Conservation (phyloP, 2,113 vertebrate species). For the Tringa solitaria region DNA sequence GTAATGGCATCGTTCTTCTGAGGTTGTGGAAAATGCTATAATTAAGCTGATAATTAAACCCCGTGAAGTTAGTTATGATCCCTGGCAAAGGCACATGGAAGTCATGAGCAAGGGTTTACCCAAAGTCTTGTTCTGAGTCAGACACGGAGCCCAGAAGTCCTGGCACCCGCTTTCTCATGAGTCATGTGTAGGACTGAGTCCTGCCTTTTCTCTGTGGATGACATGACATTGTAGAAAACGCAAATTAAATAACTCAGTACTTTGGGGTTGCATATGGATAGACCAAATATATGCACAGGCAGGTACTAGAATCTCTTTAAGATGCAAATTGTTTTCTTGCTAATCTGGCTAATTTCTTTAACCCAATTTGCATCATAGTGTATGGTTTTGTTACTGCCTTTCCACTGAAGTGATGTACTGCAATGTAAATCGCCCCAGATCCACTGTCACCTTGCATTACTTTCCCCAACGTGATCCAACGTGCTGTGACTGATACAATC, state of each 20-base stretch:
- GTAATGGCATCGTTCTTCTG: not conserved
- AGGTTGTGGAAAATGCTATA: not conserved
- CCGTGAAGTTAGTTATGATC: not conserved
- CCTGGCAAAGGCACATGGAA: not conserved
- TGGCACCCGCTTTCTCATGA: not conserved
- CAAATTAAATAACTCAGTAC: not conserved
- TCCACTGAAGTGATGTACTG: not conserved
- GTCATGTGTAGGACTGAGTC: not conserved
- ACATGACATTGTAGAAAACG: not conserved
- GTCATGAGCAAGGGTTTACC: not conserved
- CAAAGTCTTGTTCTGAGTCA: not conserved
- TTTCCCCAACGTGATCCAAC: not conserved
- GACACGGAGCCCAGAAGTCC: not conserved
- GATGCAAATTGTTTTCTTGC: constrained; percentile 26
- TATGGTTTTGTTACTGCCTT: not conserved
- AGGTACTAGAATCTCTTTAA: not conserved
- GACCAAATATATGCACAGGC: not conserved
- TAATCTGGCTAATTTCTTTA: constrained; percentile 27
- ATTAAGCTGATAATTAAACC: constrained; percentile 9
- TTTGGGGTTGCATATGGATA: not conserved
- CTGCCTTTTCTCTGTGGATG: not conserved
- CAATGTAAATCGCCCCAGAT: not conserved
- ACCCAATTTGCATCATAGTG: not conserved
- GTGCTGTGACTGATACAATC: not conserved
- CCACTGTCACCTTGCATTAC: not conserved